Evolutionary conservation across 2,888 invertebrate species (phyloP), one percentile per base, ranked within the genome.

Genomic region (Lasioglossum lativentre): DNA sequence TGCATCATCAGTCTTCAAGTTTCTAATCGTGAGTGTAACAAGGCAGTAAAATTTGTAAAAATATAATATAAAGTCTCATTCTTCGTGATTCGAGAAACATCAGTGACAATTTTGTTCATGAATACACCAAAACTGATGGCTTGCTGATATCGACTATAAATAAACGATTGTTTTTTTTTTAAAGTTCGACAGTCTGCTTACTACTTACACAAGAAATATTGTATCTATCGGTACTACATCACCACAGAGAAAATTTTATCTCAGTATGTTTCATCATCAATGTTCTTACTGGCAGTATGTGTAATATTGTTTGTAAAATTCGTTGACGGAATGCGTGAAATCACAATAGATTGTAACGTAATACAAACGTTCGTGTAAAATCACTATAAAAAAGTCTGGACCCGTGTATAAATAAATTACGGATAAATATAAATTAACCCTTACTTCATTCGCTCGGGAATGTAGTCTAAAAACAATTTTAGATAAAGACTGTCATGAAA

Each of bases 321-420:
- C 85, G 81, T 85, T 84, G 78, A 86, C 70, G 80, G 78, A 86
- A 81, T 82, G 86, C 42, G 38, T 63, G 68, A 74, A 80, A 84
- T 84, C 80, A 85, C 77, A 86, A 80, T 75, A 77, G 47, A 66
- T 34, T 42, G 52, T 76, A 76, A 85, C 40, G 38, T 16, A 66
- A 75, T 66, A 71, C 77, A 14, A 14, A 71, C 23, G 74, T 75
- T 59, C 4, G 14, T 45, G 40, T 30, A 63, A 52, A 63, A 73
- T 68, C 59, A 40, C 30, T 52, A 70, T 70, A 63, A 77, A 68
- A 77, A 40, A 77, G 42, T 78, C 34, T 40, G 45, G 19, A 75
- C 40, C 59, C 63, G 70, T 68, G 30, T 76, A 68, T 42, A 78
- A 81, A 77, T 86, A 71, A 77, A 79, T 63, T 63, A 72, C 38